Evolutionary conservation across 2,797 vertebrate genomes (phyloP).

Genomic region (Ctenopoma kingsleyae): DNA sequence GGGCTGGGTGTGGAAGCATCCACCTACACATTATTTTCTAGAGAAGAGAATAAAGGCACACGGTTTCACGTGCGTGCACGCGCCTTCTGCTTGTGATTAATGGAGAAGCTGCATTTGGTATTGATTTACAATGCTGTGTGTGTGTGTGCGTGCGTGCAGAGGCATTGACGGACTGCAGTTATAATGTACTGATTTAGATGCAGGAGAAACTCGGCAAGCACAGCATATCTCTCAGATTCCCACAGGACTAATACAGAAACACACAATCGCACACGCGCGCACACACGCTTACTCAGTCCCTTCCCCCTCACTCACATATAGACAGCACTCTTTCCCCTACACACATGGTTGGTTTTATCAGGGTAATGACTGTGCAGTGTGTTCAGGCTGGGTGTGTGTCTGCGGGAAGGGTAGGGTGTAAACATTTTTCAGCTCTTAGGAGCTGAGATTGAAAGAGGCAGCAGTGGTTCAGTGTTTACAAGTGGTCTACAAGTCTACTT

Average conservation of each 20-base stretch:
- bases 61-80: constrained; percentile 2
- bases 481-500: too few species aligned
- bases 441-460: constrained; percentile 46
- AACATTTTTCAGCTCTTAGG: constrained; percentile 52
- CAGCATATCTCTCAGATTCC: constrained; percentile 65
- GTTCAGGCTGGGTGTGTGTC: constrained; percentile 35
- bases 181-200: constrained; percentile 81
- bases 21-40: constrained; percentile 54
- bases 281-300: constrained; percentile 38
- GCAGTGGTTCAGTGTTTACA: constrained; percentile 57
- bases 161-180: constrained; percentile 50
- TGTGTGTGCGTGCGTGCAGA: constrained; percentile 10
- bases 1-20: constrained; percentile 44
- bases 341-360: constrained; percentile 81
- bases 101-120: constrained; percentile 71
- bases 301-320: constrained; percentile 49
- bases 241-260: constrained; percentile 65
- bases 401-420: not conserved
- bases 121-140: constrained; percentile 65
- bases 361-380: constrained; percentile 67
- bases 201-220: constrained; percentile 56
- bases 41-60: constrained; percentile 39
- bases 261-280: constrained; percentile 33
- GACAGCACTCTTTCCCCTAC: constrained; percentile 69
- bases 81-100: constrained; percentile 58